These are phyloP conservation scores for Falcunculus frontatus DNA, from an alignment of 2,113 vertebrate genomes.

Conservation along the genomic window DNA sequence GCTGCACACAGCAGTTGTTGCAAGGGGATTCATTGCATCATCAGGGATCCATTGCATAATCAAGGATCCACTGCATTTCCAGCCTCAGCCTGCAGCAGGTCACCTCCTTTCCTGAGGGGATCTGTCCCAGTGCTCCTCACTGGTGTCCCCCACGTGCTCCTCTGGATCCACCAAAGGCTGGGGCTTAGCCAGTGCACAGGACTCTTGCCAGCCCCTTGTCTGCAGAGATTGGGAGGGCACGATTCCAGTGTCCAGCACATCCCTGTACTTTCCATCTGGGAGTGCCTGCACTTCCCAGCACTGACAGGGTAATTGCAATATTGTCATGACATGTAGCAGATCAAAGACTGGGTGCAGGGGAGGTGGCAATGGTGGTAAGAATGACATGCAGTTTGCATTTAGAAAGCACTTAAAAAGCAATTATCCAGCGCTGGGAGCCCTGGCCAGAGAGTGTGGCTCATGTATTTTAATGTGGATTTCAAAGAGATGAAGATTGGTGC, in stretches of 20 bases:
- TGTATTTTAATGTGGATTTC: conserved; percentile 44
- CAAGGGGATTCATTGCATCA: not conserved
- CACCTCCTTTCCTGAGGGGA: not conserved
- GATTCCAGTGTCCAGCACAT: not conserved
- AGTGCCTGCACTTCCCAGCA: not conserved
- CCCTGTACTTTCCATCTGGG: not conserved
- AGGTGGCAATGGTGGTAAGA: conserved; percentile 21
- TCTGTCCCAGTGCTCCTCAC: fast-evolving
- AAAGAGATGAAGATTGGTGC: conserved; percentile 29
- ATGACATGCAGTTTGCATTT: conserved; percentile 59
- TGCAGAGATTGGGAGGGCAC: fast-evolving
- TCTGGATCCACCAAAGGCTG: not conserved
- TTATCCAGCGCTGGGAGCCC: conserved; percentile 42
- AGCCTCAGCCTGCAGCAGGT: not conserved
- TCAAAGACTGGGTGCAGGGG: conserved; percentile 52
- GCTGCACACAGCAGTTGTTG: not conserved
- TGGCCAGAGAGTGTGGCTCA: conserved; percentile 41
- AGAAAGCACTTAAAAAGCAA: conserved; percentile 64
- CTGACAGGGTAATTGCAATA: conserved; percentile 55
- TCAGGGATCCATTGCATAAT: not conserved
- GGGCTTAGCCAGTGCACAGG: not conserved
- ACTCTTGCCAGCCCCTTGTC: fast-evolving
- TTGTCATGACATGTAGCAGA: conserved; percentile 50
- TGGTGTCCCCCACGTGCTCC: not conserved
- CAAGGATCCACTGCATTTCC: not conserved